Base-by-base conservation (phyloP, 2,797 vertebrate genomes). In the Vultur gryphus region DNA sequence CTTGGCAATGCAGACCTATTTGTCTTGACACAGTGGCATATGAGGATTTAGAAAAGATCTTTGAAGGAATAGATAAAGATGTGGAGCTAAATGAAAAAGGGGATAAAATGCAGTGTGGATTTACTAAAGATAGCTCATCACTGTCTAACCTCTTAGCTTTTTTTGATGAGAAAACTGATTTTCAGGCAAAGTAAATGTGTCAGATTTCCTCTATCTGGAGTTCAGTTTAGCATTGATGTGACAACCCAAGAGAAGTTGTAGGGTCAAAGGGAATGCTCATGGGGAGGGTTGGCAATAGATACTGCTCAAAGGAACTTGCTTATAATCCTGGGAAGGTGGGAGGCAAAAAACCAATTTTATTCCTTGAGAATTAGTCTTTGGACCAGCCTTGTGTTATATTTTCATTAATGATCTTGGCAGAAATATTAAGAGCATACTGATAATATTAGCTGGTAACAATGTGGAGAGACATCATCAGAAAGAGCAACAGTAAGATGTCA, bases 161-260 rank as follows among this genome's bases (percentile, higher is more conserved):
- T 93, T 92, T 82, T 80, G 6, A 92, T 90, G 88, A 96, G 62
- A 93, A 86, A 88, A 65, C 85, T 88, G 85, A 95, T 96, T 95
- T 94, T 91, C 54, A 90, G 51, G 88, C 61, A 54, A 95, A 91
- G 49, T 84, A 65, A 84, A 82, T 81, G 49, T 95, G 73, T 95
- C 93, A 90, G 80, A 90, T 95, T 97, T 93, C 28, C 43, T 72
- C 77, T 90, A 16, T 94, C 90, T 94, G 76, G 52, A 86, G 72
- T 90, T 93, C 37, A 84, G 77, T 95, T 93, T 84, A 94, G 48
- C 69, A 52, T 49, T 94, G 88, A 93, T 92, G 46, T 94, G 94
- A 95, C 90, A 95, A 35, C 66, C 29, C 66, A 26, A 79, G 66
- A 92, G 90, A 90, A 95, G 62, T n/a, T 84, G 35, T 82, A 88